These are phyloP conservation scores for Balearica regulorum DNA, from an alignment of 2,797 vertebrate genomes.

Conservation along the genomic window DNA sequence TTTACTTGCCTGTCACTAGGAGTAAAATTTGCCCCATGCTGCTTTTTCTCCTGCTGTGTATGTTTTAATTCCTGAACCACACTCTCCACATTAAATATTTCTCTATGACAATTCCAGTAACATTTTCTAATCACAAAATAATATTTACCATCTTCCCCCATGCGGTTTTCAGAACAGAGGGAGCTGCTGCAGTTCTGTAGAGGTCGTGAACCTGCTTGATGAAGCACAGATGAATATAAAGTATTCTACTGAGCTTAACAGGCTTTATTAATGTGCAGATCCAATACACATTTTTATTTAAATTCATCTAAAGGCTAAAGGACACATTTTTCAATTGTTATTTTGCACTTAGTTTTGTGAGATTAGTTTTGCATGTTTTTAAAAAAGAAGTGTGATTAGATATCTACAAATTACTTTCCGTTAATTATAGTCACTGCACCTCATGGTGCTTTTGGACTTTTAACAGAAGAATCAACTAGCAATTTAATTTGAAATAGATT, in stretches of 20 bases:
- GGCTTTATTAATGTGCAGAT: constrained; percentile 73
- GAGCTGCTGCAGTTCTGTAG: constrained; percentile 65
- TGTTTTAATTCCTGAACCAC: constrained; percentile 63
- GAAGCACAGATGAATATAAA: constrained; percentile 76
- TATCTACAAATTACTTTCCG: constrained; percentile 67
- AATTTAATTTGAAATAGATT: constrained; percentile 65
- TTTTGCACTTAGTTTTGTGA: constrained; percentile 73
- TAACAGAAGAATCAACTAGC: constrained; percentile 29
- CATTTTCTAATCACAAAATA: constrained; percentile 79
- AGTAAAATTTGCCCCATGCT: constrained; percentile 34
- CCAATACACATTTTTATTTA: constrained; percentile 72
- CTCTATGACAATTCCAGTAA: constrained; percentile 71
- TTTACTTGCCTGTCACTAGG: constrained; percentile 29
- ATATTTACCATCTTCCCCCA: constrained; percentile 70
- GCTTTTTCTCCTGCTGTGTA: constrained; percentile 42
- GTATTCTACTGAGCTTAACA: constrained; percentile 70
- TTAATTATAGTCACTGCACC: constrained; percentile 58
- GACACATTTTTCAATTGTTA: constrained; percentile 71
- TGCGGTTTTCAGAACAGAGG: constrained; percentile 64
- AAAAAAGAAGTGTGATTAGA: constrained; percentile 43
- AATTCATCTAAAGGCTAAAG: constrained; percentile 74
- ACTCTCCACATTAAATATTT: constrained; percentile 60
- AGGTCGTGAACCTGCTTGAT: constrained; percentile 77
- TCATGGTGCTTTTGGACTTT: constrained; percentile 26
- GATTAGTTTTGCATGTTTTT: constrained; percentile 62